phyloP scores from a whole-genome alignment of 2,797 vertebrate species.

The Stomatorhinus walkeri region DNA sequence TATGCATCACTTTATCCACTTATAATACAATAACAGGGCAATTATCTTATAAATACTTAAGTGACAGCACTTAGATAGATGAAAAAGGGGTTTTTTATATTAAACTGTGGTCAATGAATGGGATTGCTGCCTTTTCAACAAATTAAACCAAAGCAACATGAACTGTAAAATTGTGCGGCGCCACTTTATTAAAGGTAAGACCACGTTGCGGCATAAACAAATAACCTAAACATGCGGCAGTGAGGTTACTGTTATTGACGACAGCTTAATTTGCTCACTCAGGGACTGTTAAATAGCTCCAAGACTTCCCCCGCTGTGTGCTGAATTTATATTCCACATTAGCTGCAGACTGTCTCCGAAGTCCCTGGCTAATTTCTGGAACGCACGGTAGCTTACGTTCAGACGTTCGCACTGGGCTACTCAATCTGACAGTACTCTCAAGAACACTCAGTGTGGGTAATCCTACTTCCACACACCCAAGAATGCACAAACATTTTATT shows the following conservation, averaged over 20 bases:
- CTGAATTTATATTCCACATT: not conserved
- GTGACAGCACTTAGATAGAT: not conserved
- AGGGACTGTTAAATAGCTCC: not conserved
- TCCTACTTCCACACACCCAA: not conserved
- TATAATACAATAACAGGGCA: not conserved
- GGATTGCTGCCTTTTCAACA: not conserved
- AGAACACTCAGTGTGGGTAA: not conserved
- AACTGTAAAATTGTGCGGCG: not conserved
- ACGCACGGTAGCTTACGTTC: not conserved
- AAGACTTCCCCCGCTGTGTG: not conserved
- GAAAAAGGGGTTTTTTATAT: not conserved
- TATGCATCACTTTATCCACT: not conserved
- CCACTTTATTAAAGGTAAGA: not conserved
- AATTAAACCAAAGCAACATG: not conserved
- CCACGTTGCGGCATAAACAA: not conserved
- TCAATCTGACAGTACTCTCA: not conserved
- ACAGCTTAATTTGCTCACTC: not conserved
- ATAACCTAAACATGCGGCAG: not conserved
- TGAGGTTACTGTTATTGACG: not conserved
- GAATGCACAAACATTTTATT: not conserved
- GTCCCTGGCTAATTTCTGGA: not conserved
- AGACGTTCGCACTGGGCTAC: not conserved
- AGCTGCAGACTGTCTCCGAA: not conserved
- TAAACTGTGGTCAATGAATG: not conserved
- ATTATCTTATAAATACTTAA: not conserved